These are phyloP conservation scores for Globicephala melas DNA, from an alignment of 2,113 vertebrate species.

Conservation along the genomic window DNA sequence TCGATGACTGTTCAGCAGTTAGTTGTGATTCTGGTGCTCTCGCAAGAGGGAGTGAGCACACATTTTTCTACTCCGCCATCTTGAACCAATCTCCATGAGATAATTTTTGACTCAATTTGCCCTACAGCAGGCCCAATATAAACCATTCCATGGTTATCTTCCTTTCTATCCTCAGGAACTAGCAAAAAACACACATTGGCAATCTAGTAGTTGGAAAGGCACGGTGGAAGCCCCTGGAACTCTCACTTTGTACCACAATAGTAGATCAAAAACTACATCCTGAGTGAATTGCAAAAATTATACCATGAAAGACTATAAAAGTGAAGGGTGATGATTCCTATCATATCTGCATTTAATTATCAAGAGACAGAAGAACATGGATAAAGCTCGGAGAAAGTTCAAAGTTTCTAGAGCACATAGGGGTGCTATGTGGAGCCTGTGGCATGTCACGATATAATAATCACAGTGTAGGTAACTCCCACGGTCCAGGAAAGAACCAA, in stretches of 20 bases:
- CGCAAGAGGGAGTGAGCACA: too few species aligned
- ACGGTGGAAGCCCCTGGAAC: not conserved
- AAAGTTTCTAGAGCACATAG: not conserved
- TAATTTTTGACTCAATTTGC: not conserved
- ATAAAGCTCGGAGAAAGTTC: not conserved
- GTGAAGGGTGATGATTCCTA: not conserved
- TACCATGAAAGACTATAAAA: not conserved
- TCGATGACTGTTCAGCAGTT: too few species aligned
- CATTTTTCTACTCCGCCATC: too few species aligned
- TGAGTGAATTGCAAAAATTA: not conserved
- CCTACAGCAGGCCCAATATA: not conserved
- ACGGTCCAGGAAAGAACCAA: not conserved
- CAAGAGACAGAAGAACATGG: not conserved
- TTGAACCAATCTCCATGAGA: not conserved
- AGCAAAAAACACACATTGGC: not conserved
- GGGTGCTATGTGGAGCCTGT: not conserved
- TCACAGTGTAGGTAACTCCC: not conserved
- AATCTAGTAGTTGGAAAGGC: not conserved
- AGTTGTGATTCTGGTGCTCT: too few species aligned
- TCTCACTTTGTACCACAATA: not conserved
- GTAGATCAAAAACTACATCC: not conserved
- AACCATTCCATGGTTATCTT: not conserved
- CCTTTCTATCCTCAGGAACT: not conserved
- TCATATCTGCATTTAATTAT: not conserved
- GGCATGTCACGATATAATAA: not conserved